A percentile compares a stretch with the other conserved stretches of the same genome.
phyloP scores from a whole-genome alignment of 53 echinoderm and acorn worm species.

The Antedon mediterranea region DNA sequence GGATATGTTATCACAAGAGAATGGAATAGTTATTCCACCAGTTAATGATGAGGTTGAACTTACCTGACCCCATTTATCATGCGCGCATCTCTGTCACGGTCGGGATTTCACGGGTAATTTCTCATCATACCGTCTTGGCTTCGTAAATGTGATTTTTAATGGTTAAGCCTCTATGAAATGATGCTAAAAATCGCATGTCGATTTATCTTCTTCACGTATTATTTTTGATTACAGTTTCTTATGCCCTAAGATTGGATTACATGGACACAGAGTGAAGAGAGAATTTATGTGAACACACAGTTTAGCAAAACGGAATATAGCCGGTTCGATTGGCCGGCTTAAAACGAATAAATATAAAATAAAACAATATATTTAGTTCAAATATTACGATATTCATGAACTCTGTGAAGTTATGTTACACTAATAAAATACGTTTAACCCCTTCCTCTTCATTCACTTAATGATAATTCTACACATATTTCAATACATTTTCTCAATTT shows the following conservation, averaged over 20 bases:
- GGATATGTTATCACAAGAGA: background rate
- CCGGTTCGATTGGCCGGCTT: too few relatives aligned
- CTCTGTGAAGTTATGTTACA: too few relatives aligned
- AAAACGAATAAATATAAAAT: too few relatives aligned
- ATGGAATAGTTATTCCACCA: background rate
- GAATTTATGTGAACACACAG: too few relatives aligned
- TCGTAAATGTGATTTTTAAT: background rate
- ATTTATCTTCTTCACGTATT: background rate
- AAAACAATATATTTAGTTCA: too few relatives aligned
- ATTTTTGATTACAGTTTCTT: background rate
- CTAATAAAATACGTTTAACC: too few relatives aligned
- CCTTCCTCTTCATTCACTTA: too few relatives aligned
- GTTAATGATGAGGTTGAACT: background rate
- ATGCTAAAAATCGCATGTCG: background rate
- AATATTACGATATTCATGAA: too few relatives aligned
- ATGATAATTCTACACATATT: too few relatives aligned
- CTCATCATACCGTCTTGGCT: background rate
- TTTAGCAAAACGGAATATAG: too few relatives aligned
- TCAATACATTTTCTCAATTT: too few relatives aligned
- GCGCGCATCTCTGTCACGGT: background rate
- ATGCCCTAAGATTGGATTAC: background rate
- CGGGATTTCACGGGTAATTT: background rate
- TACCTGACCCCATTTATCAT: background rate
- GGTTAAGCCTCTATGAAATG: background rate
- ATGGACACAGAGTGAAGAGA: background rate